Conservation (phyloP, 2,113 vertebrate species). For the Ginglymostoma cirratum region DNA sequence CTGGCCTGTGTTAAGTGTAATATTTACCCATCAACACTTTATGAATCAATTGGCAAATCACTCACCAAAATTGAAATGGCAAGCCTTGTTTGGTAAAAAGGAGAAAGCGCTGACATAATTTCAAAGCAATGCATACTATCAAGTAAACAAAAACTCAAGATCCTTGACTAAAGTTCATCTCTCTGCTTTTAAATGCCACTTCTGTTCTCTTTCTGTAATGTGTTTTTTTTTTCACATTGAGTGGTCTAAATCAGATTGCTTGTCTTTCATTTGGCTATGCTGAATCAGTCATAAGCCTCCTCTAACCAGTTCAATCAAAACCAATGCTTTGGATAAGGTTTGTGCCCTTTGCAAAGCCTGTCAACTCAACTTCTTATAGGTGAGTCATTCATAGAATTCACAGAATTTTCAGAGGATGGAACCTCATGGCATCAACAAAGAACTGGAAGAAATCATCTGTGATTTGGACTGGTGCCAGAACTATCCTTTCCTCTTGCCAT, state of each 20-base stretch:
- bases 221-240: background rate
- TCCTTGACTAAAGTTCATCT: background rate
- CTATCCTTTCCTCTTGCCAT: too few species aligned
- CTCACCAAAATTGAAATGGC: background rate
- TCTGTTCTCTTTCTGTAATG: background rate
- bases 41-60: background rate
- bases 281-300: background rate
- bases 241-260: background rate
- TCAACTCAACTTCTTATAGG: too few species aligned
- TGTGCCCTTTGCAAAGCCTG: too few species aligned
- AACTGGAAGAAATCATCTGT: too few species aligned
- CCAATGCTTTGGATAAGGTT: too few species aligned
- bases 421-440: too few species aligned
- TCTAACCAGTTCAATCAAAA: background rate
- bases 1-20: too few species aligned
- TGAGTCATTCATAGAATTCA: too few species aligned
- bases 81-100: background rate
- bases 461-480: too few species aligned
- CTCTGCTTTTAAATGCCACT: background rate
- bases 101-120: background rate
- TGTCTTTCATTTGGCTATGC: background rate
- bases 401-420: too few species aligned
- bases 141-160: background rate
- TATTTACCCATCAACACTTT: too few species aligned
- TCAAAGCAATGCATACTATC: background rate